Conservation (phyloP, 2,113 vertebrate genomes). For the Cryptomyrus ogoouensis region DNA sequence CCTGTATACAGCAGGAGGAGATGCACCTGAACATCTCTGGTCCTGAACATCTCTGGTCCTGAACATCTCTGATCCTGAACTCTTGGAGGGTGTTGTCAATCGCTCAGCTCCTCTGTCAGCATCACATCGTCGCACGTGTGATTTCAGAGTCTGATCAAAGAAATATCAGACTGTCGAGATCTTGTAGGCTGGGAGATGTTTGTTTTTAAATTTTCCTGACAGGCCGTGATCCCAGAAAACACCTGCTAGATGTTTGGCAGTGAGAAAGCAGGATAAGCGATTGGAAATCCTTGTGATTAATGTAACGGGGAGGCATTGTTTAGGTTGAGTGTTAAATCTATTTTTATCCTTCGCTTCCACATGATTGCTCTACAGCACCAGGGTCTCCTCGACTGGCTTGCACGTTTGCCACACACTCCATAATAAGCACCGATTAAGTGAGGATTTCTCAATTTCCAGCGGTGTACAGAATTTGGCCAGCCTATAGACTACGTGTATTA, state of each 20-base stretch:
- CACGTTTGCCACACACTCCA: neutral
- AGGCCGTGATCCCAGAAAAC: neutral
- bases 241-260: neutral
- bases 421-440: neutral
- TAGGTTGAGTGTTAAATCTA: neutral
- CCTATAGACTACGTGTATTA: neutral
- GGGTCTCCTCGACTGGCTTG: neutral
- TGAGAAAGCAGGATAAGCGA: neutral
- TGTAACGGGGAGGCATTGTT: neutral
- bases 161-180: neutral
- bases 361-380: neutral
- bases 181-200: neutral
- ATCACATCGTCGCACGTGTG: neutral
- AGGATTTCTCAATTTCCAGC: neutral
- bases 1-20: neutral
- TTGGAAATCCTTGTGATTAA: neutral
- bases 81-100: neutral
- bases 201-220: too few relatives aligned
- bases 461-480: neutral
- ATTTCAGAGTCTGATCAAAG: neutral
- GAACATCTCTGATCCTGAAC: neutral
- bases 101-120: neutral
- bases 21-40: neutral
- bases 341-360: neutral
- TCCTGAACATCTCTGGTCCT: neutral